phyloP scores from a whole-genome alignment of 92 coral and sea anemone species.

The Phenganax stokvisi region DNA sequence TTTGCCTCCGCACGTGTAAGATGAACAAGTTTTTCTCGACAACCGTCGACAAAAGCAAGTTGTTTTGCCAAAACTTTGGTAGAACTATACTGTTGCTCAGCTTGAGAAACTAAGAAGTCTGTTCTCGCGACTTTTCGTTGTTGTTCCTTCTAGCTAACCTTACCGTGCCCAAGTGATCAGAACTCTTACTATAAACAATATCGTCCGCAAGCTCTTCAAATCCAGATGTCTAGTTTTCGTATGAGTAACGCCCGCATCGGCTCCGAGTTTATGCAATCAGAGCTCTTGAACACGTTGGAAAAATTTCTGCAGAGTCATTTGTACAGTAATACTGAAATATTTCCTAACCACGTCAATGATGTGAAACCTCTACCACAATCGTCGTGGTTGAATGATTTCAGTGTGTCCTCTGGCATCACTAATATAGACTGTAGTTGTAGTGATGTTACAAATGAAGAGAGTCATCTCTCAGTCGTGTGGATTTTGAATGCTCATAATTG shows the following conservation, averaged over 20 bases:
- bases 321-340: slow-evolving; percentile 54
- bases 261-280: slow-evolving; percentile 69
- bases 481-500: slow-evolving; percentile 71
- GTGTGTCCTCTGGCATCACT: slow-evolving; percentile 56
- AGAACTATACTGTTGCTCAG: background rate
- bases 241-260: slow-evolving; percentile 87
- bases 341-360: slow-evolving; percentile 66
- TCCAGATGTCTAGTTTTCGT: slow-evolving; percentile 78
- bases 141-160: slow-evolving; percentile 50
- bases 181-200: slow-evolving; percentile 68
- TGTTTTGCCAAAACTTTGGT: background rate
- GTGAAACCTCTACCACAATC: slow-evolving; percentile 72
- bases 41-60: too few species aligned
- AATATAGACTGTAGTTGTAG: slow-evolving; percentile 45
- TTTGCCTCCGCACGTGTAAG: too few species aligned
- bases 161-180: slow-evolving; percentile 89
- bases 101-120: background rate
- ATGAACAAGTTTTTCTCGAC: too few species aligned
- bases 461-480: slow-evolving; percentile 66
- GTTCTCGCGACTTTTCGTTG: background rate
- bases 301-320: slow-evolving; percentile 42
- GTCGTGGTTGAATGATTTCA: slow-evolving; percentile 86
- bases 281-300: slow-evolving; percentile 57
- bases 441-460: slow-evolving; percentile 57
- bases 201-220: slow-evolving; percentile 91